A percentile compares a stretch with the other conserved stretches of the same genome.
Evolutionary conservation across 2,888 invertebrate species (phyloP).

Genomic region (Catocala fraxini): DNA sequence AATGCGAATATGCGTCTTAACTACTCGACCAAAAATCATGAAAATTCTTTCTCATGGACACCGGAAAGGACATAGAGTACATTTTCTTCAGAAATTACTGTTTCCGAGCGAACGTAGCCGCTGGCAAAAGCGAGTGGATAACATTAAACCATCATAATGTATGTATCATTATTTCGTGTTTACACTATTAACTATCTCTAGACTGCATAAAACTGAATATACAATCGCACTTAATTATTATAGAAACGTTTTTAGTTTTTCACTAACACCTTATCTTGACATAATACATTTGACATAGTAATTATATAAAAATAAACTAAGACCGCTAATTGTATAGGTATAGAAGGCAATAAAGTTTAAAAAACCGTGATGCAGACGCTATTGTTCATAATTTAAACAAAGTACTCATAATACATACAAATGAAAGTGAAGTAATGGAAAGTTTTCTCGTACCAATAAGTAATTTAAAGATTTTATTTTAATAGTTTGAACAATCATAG

Average conservation of each 20-base stretch:
- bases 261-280: background rate
- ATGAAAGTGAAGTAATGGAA: background rate
- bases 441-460: background rate
- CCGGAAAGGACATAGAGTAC: too few relatives aligned
- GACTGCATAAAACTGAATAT: too few relatives aligned
- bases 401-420: background rate
- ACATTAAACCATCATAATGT: too few relatives aligned
- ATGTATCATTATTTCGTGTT: too few relatives aligned
- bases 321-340: background rate
- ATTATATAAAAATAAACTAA: background rate
- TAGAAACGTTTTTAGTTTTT: too few relatives aligned
- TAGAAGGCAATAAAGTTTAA: background rate
- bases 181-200: too few relatives aligned
- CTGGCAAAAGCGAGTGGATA: too few relatives aligned
- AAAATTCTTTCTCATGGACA: too few relatives aligned
- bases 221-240: background rate
- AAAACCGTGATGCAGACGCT: background rate
- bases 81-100: too few relatives aligned
- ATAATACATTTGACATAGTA: background rate
- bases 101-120: too few relatives aligned
- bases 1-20: too few relatives aligned
- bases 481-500: background rate
- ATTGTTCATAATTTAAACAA: conserved; percentile 1
- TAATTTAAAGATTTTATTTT: background rate
- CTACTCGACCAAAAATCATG: too few relatives aligned